Conservation (phyloP, 2,113 vertebrate species). For the Excalfactoria chinensis region DNA sequence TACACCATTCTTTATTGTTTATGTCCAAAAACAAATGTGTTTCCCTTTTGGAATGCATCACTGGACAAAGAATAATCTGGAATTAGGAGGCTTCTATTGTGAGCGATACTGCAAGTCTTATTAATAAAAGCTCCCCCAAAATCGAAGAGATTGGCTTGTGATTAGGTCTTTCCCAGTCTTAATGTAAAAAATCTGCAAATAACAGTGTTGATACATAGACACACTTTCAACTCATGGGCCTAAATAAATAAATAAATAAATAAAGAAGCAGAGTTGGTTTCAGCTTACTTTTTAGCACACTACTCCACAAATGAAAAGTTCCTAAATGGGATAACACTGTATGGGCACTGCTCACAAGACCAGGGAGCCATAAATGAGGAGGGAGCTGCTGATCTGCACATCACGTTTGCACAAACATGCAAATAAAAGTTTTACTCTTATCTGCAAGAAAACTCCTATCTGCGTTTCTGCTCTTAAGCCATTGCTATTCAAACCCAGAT, state of each 20-base stretch:
- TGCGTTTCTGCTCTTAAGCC: background rate
- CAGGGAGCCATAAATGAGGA: background rate
- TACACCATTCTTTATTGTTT: constrained; percentile 68
- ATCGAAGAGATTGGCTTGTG: background rate
- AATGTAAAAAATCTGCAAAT: background rate
- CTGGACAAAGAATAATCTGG: constrained; percentile 39
- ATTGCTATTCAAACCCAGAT: background rate
- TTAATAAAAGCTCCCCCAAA: constrained; percentile 8
- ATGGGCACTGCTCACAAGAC: background rate
- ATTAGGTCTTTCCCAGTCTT: constrained; percentile 10
- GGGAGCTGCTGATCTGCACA: background rate
- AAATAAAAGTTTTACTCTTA: background rate
- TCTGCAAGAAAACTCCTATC: background rate
- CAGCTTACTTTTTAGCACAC: background rate
- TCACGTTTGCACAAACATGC: background rate
- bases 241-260: background rate
- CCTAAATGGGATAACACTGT: background rate
- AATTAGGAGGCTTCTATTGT: constrained; percentile 13
- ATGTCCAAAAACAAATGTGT: constrained; percentile 61
- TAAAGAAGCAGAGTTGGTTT: background rate
- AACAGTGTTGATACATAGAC: background rate
- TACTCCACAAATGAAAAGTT: background rate
- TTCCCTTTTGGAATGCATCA: constrained; percentile 54
- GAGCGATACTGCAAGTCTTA: constrained; percentile 18
- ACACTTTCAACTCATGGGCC: background rate